A percentile compares a stretch with the other conserved stretches of the same genome.
These are phyloP conservation scores for Drosophila kokeensis DNA, from an alignment of 2,888 invertebrate genomes.

Conservation along the genomic window DNA sequence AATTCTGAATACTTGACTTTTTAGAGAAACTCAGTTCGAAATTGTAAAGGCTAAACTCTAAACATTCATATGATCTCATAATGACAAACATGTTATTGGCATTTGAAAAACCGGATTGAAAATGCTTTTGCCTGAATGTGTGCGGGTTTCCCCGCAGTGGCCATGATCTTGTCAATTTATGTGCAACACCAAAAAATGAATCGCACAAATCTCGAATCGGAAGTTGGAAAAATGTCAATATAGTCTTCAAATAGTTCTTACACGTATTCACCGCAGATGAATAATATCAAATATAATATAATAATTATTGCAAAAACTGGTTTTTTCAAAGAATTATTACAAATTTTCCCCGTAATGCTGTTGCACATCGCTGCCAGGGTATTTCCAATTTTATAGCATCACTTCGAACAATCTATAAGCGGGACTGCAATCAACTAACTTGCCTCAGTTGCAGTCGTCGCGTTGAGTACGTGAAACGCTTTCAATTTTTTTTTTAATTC, in stretches of 20 bases:
- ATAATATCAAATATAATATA: background rate
- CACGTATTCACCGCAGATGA: background rate
- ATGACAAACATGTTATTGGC: background rate
- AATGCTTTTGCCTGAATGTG: background rate
- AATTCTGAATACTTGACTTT: background rate
- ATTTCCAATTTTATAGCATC: conserved; percentile 3
- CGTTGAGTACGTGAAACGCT: background rate
- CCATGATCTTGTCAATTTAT: background rate
- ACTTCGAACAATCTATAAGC: background rate
- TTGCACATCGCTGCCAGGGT: background rate
- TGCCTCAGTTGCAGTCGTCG: conserved; percentile 13
- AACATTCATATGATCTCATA: background rate
- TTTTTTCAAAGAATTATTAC: background rate
- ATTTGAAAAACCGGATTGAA: background rate
- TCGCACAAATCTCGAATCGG: background rate
- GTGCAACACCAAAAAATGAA: background rate
- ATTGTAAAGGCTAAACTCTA: background rate
- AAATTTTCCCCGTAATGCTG: background rate
- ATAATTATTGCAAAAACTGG: background rate
- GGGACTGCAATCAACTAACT: background rate
- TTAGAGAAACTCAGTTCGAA: background rate
- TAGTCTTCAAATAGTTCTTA: background rate
- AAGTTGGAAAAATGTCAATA: background rate
- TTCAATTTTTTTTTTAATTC: background rate
- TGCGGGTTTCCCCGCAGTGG: background rate